phyloP scores from a whole-genome alignment of 2,888 invertebrate genomes.

The Alloplasta piceator region DNA sequence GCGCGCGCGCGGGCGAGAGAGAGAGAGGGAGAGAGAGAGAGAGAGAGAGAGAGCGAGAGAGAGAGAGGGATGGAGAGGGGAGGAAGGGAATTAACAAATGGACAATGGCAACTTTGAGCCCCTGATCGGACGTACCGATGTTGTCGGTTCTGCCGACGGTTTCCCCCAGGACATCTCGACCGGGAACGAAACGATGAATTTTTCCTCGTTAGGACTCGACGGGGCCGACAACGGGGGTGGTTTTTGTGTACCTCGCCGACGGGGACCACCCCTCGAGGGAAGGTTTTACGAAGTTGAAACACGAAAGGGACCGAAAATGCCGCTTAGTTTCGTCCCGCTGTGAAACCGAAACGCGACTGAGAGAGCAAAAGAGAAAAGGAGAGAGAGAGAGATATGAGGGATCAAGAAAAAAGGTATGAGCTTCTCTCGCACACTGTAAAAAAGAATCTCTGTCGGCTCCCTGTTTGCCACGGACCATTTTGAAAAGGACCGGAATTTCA shows the following conservation, averaged over 20 bases:
- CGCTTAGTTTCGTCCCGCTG: neutral
- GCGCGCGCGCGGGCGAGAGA: too few relatives aligned
- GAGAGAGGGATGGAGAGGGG: neutral
- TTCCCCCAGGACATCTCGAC: neutral
- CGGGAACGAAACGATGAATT: conserved; percentile 45
- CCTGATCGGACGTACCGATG: conserved; percentile 4
- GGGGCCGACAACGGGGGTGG: conserved; percentile 64
- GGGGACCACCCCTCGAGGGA: conserved; percentile 69
- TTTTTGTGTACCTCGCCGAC: conserved; percentile 69
- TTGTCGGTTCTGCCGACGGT: neutral
- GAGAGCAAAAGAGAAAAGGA: conserved; percentile 47
- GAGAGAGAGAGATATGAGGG: conserved; percentile 31
- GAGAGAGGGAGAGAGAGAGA: too few relatives aligned
- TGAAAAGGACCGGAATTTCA: conserved; percentile 70
- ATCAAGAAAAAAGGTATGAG: conserved; percentile 59
- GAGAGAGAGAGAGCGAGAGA: too few relatives aligned
- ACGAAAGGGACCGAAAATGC: conserved; percentile 48
- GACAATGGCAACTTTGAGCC: conserved; percentile 9
- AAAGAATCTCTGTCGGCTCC: conserved; percentile 53
- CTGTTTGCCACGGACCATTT: conserved; percentile 65
- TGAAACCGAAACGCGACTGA: conserved; percentile 14
- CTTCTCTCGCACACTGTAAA: conserved; percentile 23
- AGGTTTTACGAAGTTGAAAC: conserved; percentile 45
- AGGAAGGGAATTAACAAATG: conserved; percentile 16
- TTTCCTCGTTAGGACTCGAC: conserved; percentile 65